phyloP scores from a whole-genome alignment of 2,797 vertebrate genomes.

The Rhinichthys osculus region DNA sequence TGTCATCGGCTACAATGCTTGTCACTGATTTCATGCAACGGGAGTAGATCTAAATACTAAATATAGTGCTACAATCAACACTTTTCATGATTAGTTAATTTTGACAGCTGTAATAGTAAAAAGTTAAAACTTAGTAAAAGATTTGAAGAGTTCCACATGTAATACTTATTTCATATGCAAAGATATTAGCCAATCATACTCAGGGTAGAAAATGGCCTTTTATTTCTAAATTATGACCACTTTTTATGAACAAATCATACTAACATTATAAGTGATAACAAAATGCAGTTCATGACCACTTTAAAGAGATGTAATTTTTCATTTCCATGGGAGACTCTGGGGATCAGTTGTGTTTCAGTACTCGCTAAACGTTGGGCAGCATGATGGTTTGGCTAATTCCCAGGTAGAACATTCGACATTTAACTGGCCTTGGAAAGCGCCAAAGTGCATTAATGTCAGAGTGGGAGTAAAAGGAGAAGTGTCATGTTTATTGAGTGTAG shows the following conservation, averaged over 20 bases:
- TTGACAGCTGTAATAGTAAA: neutral
- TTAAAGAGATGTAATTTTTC: neutral
- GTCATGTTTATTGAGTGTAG: neutral
- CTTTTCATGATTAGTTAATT: neutral
- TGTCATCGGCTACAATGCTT: no score
- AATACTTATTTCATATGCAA: neutral
- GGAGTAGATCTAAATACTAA: neutral
- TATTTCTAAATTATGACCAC: neutral
- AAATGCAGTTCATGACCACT: neutral
- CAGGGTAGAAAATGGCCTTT: neutral
- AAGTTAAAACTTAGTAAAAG: neutral
- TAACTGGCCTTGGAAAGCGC: neutral
- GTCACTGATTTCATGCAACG: no score
- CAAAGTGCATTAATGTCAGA: neutral
- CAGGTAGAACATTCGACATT: neutral
- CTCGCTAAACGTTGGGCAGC: neutral
- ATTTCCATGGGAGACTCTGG: neutral
- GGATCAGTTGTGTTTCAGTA: slow-evolving; percentile 1
- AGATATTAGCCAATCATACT: neutral
- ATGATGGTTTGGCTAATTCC: neutral
- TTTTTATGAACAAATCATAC: neutral
- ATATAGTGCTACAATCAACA: neutral
- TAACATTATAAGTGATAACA: neutral
- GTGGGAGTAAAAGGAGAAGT: neutral
- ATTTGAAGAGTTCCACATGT: neutral